These are phyloP conservation scores for Pongo abelii DNA, from an alignment of 2,113 vertebrate species.

Conservation along the genomic window DNA sequence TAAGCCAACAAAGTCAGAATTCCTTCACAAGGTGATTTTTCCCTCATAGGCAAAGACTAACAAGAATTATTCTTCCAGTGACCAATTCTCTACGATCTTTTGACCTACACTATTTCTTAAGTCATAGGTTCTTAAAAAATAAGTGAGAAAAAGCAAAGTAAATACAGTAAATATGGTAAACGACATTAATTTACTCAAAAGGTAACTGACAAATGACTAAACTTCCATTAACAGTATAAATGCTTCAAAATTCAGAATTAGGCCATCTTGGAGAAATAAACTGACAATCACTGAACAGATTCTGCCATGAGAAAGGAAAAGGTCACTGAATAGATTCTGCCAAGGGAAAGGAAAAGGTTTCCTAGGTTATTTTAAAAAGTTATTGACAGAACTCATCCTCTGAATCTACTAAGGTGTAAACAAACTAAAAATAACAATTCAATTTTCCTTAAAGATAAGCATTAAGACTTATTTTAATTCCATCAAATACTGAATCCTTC, in stretches of 20 bases:
- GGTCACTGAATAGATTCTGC: background rate
- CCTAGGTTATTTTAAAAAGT: background rate
- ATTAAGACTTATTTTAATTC: background rate
- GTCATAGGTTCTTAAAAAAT: constrained; percentile 9
- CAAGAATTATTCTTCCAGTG: background rate
- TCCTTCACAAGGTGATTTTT: background rate
- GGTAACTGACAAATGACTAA: background rate
- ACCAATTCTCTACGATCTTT: background rate
- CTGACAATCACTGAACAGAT: background rate
- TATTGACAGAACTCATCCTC: background rate
- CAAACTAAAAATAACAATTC: constrained; percentile 8
- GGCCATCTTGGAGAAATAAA: background rate
- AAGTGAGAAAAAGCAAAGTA: background rate
- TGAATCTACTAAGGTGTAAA: background rate
- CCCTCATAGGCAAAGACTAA: background rate
- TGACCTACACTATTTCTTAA: background rate
- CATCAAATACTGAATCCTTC: constrained; percentile 18
- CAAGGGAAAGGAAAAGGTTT: background rate
- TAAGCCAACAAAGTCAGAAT: background rate
- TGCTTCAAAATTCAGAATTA: background rate
- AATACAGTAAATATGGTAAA: background rate
- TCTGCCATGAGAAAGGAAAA: constrained; percentile 15
- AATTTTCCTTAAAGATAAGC: background rate
- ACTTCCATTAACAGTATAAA: background rate
- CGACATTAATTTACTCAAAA: background rate